Evolutionary conservation across 2,113 vertebrate species (phyloP), one percentile per base, ranked within the genome.

Genomic region (Fregata magnificens): DNA sequence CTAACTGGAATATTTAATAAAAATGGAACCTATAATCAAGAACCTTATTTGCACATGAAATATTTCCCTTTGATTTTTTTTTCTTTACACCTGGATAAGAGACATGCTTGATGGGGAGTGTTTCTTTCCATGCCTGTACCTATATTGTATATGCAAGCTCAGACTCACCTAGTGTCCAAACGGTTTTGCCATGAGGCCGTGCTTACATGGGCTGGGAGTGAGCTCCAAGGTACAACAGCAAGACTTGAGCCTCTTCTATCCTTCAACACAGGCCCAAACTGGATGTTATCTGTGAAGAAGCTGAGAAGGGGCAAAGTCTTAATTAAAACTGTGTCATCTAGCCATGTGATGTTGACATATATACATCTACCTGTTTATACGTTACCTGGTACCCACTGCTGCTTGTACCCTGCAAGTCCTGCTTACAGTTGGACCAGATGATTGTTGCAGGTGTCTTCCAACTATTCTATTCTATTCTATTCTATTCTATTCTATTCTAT

Each of bases 1-100:
- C 12, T 85, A 88, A 66, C 20, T 56, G 65, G 73, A 89, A 82
- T 74, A 95, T 79, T 78, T 86, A 93, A 86, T 92, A 84, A 77
- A 94, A 87, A 65, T 44, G 55, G 38, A 96, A 59, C 88, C 58
- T 77, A 55, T 92, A 86, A 77, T 52, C 32, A 86, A 71, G 83
- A 74, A 62, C 29, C 50, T 86, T 69, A 72, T 94, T 95, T 94
- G 52, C 72, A 63, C 52, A 73, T 88, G 26, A 79, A 93, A 70
- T 74, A 87, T 67, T 95, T 90, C 20, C 42, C 44, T 93, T 63
- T 38, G 17, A 56, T 82, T 88, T 29, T 79, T 78, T 86, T 88
- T 61, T 44, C 13, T 79, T 80, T 72, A 34, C 7, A 40, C 29
- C 49, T 18, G 34, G 50, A 5, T 47, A 74, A 72, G 42, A 88